phyloP scores from a whole-genome alignment of 2,113 vertebrate genomes.

The Herpetotheres cachinnans region DNA sequence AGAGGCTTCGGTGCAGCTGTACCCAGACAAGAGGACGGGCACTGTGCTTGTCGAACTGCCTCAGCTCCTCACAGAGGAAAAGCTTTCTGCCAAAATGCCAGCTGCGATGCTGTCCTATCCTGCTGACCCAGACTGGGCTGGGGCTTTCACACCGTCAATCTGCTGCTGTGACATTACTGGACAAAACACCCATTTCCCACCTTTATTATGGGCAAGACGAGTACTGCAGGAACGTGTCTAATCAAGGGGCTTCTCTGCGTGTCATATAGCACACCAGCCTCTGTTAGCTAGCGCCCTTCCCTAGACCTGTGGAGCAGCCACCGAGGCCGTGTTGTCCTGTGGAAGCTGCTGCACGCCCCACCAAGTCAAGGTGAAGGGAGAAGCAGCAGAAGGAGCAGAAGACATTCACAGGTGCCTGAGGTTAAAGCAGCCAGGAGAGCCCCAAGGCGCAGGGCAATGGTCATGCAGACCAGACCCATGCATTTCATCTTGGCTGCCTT shows the following conservation, averaged over 20 bases:
- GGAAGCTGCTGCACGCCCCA: background rate
- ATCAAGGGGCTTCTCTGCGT: background rate
- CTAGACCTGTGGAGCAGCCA: rapidly evolving
- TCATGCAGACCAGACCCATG: background rate
- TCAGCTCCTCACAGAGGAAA: background rate
- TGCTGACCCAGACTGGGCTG: background rate
- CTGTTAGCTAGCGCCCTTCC: background rate
- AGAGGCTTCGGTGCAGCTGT: background rate
- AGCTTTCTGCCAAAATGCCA: background rate
- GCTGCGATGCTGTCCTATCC: background rate
- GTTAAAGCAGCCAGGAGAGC: background rate
- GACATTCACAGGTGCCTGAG: background rate
- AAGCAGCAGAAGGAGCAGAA: background rate
- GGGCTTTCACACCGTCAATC: background rate
- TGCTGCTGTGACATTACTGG: background rate
- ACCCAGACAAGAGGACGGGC: background rate
- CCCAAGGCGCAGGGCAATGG: rapidly evolving
- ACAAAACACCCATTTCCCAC: background rate
- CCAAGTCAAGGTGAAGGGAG: rapidly evolving
- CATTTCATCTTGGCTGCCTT: background rate
- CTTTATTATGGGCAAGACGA: background rate
- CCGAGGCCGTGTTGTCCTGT: background rate
- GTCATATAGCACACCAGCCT: background rate
- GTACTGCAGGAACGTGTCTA: background rate
- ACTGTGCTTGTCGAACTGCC: background rate